phyloP scores from a whole-genome alignment of 2,888 invertebrate species.

The Drosophila prostipennis region DNA sequence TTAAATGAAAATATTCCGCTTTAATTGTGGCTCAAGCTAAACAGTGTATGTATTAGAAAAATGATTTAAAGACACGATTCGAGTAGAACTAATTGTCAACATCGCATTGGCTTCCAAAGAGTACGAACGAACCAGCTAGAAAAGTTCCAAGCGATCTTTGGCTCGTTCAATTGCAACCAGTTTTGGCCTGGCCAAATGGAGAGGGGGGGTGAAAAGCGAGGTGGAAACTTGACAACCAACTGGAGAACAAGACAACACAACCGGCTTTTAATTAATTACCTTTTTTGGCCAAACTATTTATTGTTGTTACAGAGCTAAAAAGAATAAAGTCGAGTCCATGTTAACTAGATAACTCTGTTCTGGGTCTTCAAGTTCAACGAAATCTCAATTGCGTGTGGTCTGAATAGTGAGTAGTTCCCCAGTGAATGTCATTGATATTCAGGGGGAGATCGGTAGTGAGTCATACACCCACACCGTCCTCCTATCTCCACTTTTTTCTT shows the following conservation, averaged over 20 bases:
- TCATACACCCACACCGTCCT: conserved; percentile 11
- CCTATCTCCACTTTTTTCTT: background rate
- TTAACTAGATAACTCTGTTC: conserved; percentile 36
- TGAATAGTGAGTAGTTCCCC: conserved; percentile 27
- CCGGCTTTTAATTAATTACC: conserved; percentile 81
- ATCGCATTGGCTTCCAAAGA: conserved; percentile 7
- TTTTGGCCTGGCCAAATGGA: conserved; percentile 36
- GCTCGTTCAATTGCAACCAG: conserved; percentile 60
- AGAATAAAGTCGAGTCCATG: conserved; percentile 23
- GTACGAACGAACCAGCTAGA: conserved; percentile 30
- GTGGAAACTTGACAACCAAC: conserved; percentile 25
- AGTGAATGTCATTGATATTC: conserved; percentile 65
- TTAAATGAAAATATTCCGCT: conserved; percentile 36
- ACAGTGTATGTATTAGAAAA: conserved; percentile 35
- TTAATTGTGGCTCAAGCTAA: conserved; percentile 26
- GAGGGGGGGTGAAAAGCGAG: background rate
- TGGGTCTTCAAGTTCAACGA: conserved; percentile 70
- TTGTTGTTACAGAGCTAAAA: conserved; percentile 46
- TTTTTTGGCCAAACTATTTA: conserved; percentile 81
- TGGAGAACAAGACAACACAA: conserved; percentile 49
- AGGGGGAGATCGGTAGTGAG: conserved; percentile 25
- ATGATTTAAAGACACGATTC: conserved; percentile 48
- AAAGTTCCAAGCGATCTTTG: conserved; percentile 20
- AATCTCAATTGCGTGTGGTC: conserved; percentile 69
- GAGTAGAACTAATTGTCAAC: conserved; percentile 42